Percentiles rank a stretch among this genome's conserved stretches.
Conservation (phyloP, 2,797 vertebrate genomes). For the Cossypha heuglini region DNA sequence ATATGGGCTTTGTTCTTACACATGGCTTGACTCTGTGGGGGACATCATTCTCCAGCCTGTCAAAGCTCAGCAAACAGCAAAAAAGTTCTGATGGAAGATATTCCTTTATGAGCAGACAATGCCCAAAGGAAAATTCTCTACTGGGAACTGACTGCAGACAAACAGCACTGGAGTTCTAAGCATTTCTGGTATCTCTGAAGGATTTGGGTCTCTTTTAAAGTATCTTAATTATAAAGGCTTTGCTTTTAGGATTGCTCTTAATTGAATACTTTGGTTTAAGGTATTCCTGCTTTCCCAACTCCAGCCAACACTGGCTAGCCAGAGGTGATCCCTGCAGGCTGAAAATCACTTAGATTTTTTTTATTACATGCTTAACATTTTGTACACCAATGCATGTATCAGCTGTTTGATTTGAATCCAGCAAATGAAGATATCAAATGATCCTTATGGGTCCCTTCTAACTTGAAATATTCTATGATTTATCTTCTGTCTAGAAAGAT, state of each 20-base stretch:
- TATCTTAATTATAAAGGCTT: background rate
- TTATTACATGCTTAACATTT: background rate
- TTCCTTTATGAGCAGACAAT: background rate
- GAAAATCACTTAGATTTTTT: background rate
- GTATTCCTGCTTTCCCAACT: background rate
- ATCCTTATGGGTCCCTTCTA: background rate
- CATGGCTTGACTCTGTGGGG: background rate
- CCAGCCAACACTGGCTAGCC: background rate
- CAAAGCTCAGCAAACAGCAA: background rate
- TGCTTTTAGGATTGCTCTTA: background rate
- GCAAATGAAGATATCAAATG: background rate
- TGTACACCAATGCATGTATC: background rate
- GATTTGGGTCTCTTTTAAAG: background rate
- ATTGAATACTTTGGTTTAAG: background rate
- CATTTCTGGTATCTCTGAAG: background rate
- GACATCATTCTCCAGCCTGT: background rate
- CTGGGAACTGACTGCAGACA: background rate
- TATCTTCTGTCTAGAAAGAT: background rate
- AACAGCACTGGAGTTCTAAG: background rate
- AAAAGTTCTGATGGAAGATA: background rate
- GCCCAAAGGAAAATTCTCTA: background rate
- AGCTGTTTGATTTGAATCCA: background rate
- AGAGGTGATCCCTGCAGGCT: background rate
- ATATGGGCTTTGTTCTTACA: background rate
- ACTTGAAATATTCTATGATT: background rate